Base-by-base conservation (phyloP, 2,888 invertebrate species). In the Drosophila parthenogenetica region DNA sequence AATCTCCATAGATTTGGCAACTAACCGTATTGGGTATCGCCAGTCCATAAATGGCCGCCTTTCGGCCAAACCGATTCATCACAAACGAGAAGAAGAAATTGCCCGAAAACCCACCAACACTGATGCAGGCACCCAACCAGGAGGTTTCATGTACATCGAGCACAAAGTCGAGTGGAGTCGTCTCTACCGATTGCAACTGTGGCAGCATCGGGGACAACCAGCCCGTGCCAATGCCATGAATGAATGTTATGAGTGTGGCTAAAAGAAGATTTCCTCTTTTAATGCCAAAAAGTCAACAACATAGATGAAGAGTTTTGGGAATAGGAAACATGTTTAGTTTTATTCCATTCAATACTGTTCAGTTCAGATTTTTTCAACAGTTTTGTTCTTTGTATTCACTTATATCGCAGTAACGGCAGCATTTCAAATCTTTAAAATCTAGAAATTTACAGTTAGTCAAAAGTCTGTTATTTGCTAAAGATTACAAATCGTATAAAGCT, bases 11-110 rank as follows among this genome's bases (percentile, higher is more conserved):
- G 22, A 22, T 29, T 29, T 10, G 0, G 14, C 16, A 46, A 85
- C 90, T 76, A 84, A 91, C 92, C 81, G 88, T 82, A 63, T 91
- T 87, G 4, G 92, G 92, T 35, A 91, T 13, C 2, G 90, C 90
- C 48, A 92, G 42, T 2, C 84, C 65, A 39, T 88, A 89, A 14
- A 92, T 77, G 2, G 90, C 78, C 8, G 62, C 73, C 37, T 91
- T 92, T 5, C 91, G 85, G 1, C 92, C 92, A 35, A 90, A 81
- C 2, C 77, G 81, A 59, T 89, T 88, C 66, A 91, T 71, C 3
- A 91, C 16, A 11, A 46, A 74, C 10, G 91, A 90, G 51, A 88
- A 91, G 4, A 83, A 17, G 14, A 90, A 73, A 62, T 91, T 92
- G 2, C 92, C 92, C 11, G 73, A 29, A 0, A 91, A 16, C 8